Percentiles rank a stretch among this genome's conserved stretches.
These are phyloP conservation scores for Holocentrus rufus DNA, from an alignment of 2,797 vertebrate genomes.

Conservation along the genomic window DNA sequence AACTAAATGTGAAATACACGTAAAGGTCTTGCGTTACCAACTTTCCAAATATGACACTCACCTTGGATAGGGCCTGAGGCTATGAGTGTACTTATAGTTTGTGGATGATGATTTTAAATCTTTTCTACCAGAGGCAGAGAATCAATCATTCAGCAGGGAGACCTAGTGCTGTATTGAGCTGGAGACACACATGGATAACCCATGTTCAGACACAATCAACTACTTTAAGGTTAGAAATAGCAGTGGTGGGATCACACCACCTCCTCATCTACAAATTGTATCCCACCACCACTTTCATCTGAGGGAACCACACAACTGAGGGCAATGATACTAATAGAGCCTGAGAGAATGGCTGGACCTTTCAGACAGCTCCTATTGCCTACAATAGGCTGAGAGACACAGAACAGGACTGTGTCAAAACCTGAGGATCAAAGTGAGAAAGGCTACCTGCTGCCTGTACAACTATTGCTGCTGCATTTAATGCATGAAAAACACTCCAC, in stretches of 20 bases:
- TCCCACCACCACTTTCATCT: slow-evolving; percentile 29
- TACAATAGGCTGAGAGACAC: slow-evolving; percentile 10
- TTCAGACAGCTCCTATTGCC: slow-evolving; percentile 6
- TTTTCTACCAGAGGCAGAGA: slow-evolving; percentile 43
- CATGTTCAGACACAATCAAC: slow-evolving; percentile 58
- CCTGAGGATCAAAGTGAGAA: slow-evolving; percentile 18
- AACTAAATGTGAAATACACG: slow-evolving; percentile 43
- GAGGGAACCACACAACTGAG: neutral
- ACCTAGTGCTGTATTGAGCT: slow-evolving; percentile 48
- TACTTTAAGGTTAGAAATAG: slow-evolving; percentile 37
- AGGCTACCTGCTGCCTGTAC: slow-evolving; percentile 15
- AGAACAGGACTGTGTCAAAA: neutral
- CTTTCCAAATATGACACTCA: slow-evolving; percentile 46
- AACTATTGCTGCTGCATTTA: neutral
- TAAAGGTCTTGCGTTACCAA: slow-evolving; percentile 51
- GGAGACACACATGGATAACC: slow-evolving; percentile 58
- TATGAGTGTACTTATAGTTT: slow-evolving; percentile 40
- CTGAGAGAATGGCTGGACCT: slow-evolving; percentile 23
- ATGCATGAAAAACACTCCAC: slow-evolving; percentile 6
- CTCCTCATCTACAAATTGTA: slow-evolving; percentile 42
- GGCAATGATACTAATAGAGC: slow-evolving; percentile 25
- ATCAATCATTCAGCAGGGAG: slow-evolving; percentile 41
- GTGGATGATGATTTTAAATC: slow-evolving; percentile 47
- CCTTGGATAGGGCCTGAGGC: slow-evolving; percentile 15
- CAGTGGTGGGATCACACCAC: slow-evolving; percentile 35